phyloP scores from a whole-genome alignment of 2,113 vertebrate species.

The Paradoxurus hermaphroditus region DNA sequence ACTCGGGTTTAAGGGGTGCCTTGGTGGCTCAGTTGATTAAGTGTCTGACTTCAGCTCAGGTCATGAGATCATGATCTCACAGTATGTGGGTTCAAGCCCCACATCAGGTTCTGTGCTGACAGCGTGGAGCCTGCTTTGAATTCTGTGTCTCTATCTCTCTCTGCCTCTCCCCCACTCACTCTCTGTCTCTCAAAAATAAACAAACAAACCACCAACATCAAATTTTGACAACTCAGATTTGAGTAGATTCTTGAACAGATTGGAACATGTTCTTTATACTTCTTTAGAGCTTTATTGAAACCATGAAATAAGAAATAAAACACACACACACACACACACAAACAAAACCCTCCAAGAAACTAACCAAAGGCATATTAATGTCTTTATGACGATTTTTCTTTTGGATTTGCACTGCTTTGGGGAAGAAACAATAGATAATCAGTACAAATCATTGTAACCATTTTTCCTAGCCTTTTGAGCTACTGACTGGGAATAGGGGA shows the following conservation, averaged over 20 bases:
- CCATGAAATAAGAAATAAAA: background rate
- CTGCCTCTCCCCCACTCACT: no score
- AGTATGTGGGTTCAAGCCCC: no score
- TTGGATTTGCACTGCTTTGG: constrained; percentile 11
- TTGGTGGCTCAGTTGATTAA: no score
- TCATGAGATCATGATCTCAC: no score
- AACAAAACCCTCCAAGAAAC: background rate
- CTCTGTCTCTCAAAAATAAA: no score
- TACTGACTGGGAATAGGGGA: background rate
- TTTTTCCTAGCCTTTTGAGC: constrained; percentile 29
- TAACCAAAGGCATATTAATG: background rate
- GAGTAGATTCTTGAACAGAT: background rate
- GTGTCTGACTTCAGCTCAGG: no score
- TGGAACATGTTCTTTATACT: background rate
- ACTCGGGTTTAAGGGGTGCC: background rate
- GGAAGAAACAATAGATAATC: constrained; percentile 14
- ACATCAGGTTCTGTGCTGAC: no score
- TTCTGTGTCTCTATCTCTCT: no score
- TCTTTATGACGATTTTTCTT: constrained; percentile 27
- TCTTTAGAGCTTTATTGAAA: constrained; percentile 19
- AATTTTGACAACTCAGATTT: background rate
- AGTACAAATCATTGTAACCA: background rate
- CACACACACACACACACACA: background rate
- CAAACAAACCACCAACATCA: no score
- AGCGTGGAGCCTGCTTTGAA: no score